Base-by-base conservation (phyloP, 35 echinoderm and acorn worm species). In the Eucidaris tribuloides region DNA sequence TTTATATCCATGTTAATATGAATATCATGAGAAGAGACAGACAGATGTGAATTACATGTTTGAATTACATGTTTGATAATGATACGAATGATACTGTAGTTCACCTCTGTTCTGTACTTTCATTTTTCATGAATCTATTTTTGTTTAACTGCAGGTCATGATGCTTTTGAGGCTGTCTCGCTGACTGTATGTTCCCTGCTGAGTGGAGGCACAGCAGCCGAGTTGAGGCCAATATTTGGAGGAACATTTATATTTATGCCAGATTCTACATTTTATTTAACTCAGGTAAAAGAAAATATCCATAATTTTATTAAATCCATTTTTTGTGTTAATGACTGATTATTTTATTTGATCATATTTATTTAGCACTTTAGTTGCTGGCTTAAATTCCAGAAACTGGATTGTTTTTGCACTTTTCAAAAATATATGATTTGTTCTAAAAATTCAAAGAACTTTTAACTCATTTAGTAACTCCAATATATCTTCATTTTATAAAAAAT, bases 121-220 rank as follows among this genome's bases (percentile, higher is more conserved):
- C n/a, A n/a, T n/a, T n/a, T n/a, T n/a, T n/a, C n/a, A n/a, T n/a
- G n/a, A n/a, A n/a, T n/a, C n/a, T n/a, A n/a, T n/a, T n/a, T n/a
- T n/a, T n/a, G n/a, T n/a, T n/a, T n/a, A n/a, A n/a, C n/a, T 85
- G 2, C 87, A 94, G 92, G 92, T 38, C 92, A 94, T 60, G 77
- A 94, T 76, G 43, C 79, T 6, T 90, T 94, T 94, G 92, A 94
- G 55, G 33, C 58, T 17, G 92, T 82, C 19, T 62, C 84, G 18
- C 81, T 90, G 31, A 60, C 86, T n/a, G 82, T 89, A 4, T 94
- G 84, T 63, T 59, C 82, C 27, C 44, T 85, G 40, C 72, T 72
- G 55, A 62, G 60, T 77, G 70, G 71, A 32, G 41, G 23, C 5
- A 27, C 42, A 25, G 36, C 64, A 4, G 7, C 20, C 6, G 60